Conservation (phyloP, 2,797 vertebrate genomes). For the Crypturellus tataupa region DNA sequence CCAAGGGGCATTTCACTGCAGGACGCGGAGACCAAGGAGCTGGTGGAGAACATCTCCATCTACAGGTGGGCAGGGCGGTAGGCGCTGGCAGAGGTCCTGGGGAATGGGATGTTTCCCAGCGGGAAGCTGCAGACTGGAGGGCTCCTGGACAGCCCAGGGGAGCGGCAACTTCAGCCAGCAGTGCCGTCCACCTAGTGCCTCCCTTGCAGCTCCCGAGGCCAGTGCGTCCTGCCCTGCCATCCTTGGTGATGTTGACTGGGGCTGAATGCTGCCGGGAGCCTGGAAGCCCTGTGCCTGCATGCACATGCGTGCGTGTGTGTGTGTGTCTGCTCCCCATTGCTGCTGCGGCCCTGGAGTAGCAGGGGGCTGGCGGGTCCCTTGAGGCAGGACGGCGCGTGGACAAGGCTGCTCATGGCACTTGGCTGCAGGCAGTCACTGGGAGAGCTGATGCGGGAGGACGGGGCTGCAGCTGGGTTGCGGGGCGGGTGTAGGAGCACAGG, state of each 20-base stretch:
- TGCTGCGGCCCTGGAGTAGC: not conserved
- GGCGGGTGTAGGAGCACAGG: not conserved
- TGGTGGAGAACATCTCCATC: conserved; percentile 91
- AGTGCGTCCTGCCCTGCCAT: not conserved
- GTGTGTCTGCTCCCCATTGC: not conserved
- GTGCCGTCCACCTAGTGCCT: not conserved
- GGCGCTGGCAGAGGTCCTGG: no score
- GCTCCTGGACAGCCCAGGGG: not conserved
- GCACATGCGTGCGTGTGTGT: not conserved
- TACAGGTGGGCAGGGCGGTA: conserved; percentile 84
- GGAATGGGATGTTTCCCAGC: not conserved
- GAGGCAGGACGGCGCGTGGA: not conserved
- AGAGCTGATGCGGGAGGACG: not conserved
- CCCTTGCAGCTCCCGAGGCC: not conserved
- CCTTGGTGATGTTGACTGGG: not conserved
- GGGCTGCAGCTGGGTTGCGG: not conserved
- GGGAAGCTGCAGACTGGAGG: not conserved
- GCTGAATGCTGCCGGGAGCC: not conserved
- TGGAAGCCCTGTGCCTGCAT: not conserved
- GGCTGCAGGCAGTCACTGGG: not conserved
- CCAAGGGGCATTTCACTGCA: conserved; percentile 90
- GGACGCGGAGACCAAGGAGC: conserved; percentile 88
- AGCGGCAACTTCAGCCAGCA: not conserved
- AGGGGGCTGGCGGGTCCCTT: not conserved
- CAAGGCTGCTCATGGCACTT: not conserved